Evolutionary conservation across 2,888 invertebrate genomes (phyloP), one percentile per base, ranked within the genome.

Genomic region (Ryuthela nishihirai): DNA sequence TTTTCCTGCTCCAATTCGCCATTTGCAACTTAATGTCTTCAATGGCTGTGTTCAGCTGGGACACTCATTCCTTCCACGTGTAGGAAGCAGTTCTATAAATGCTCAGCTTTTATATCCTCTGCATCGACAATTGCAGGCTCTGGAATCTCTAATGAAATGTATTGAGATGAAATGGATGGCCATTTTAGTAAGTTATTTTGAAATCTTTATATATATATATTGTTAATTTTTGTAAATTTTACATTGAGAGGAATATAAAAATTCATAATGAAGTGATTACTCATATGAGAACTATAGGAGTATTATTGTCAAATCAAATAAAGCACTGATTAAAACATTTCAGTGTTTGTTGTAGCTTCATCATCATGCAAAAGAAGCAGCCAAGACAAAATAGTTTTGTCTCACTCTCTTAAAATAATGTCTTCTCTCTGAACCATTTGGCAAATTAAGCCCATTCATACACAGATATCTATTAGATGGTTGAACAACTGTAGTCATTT

Each of bases 91-190:
- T 29, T 3, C n/a, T 12, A 2, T 26, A 9, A 17, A 24, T 25
- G 15, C 43, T 21, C 18, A 17, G n/a, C 41, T 46, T 48, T 7
- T 45, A 18, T 65, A 68, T 41, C 59, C 77, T 20, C 65, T 78
- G 10, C 73, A 75, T 39, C 71, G 72, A 26, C 73, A 73, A 59
- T 62, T 74, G 48, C 76, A 81, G 5, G 75, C 80, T 3, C 73
- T 98, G 26, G 87, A 89, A 72, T 85, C 87, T 50, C 74, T 99
- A 49, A 83, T 87, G 17, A 87, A 88, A 67, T 92, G 93, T 73
- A 82, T 94, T 5, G 82, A 88, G 68, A 86, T 91, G 84, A 88
- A 89, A 71, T 98, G 97, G 88, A 84, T 98, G 74, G 79, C 91
- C 0, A 85, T 99, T 69, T 73, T 95, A 72, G 89, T 91, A 69